Percentiles rank a stretch among this genome's conserved stretches.
Conservation (phyloP, 1,140 invertebrate species). For the Drosophila nannoptera region DNA sequence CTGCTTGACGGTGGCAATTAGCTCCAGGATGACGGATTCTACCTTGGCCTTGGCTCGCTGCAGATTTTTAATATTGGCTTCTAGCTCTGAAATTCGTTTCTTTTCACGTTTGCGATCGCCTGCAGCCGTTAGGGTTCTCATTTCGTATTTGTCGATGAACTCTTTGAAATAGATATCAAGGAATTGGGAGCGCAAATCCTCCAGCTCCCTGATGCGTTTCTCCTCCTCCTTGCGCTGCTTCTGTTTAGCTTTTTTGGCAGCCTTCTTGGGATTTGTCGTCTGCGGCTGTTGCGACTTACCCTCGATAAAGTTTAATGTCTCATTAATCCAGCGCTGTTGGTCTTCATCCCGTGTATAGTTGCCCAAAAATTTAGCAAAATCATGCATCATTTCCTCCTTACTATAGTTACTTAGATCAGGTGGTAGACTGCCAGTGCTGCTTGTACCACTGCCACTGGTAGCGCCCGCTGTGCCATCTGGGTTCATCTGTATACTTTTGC, state of each 20-base stretch:
- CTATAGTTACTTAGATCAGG: slow-evolving; percentile 49
- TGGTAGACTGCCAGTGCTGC: slow-evolving; percentile 27
- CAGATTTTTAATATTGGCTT: slow-evolving; percentile 75
- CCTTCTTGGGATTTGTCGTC: slow-evolving; percentile 71
- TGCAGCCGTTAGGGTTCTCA: slow-evolving; percentile 64
- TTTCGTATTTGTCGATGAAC: slow-evolving; percentile 71
- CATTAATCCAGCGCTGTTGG: slow-evolving; percentile 73
- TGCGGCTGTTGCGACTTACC: slow-evolving; percentile 72
- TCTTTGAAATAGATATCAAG: slow-evolving; percentile 78
- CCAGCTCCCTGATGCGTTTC: slow-evolving; percentile 73
- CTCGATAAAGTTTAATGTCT: slow-evolving; percentile 75
- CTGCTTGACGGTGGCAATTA: slow-evolving; percentile 75
- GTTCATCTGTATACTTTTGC: slow-evolving; percentile 72
- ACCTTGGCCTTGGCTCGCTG: slow-evolving; percentile 75
- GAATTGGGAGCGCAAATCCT: slow-evolving; percentile 72
- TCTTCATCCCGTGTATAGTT: slow-evolving; percentile 67
- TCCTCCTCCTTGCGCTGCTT: slow-evolving; percentile 77
- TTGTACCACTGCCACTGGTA: slow-evolving; percentile 29
- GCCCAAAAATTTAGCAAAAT: slow-evolving; percentile 72
- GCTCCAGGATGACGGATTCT: slow-evolving; percentile 71
- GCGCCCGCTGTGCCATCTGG: slow-evolving; percentile 42
- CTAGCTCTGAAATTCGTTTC: slow-evolving; percentile 75
- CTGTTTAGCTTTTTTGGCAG: slow-evolving; percentile 77
- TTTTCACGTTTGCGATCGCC: slow-evolving; percentile 74
- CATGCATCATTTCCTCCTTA: slow-evolving; percentile 71